Conservation (phyloP, 2,888 invertebrate genomes). For the Euphydryas editha region DNA sequence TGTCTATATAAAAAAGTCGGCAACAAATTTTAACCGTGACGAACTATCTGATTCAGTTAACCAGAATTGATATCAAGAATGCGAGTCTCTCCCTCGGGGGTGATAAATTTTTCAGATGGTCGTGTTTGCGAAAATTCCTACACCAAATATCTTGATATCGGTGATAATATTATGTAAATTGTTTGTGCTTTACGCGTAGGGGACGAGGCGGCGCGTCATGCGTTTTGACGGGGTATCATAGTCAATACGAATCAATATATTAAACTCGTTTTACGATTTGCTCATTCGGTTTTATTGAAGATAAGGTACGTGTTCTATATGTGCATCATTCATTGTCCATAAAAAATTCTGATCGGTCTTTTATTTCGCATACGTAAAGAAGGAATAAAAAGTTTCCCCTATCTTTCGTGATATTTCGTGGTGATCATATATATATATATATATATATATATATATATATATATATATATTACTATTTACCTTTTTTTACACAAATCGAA, state of each 20-base stretch:
- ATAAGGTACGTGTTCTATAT: constrained; percentile 52
- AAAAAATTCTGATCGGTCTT: constrained; percentile 71
- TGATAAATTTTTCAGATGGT: constrained; percentile 58
- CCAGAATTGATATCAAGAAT: constrained; percentile 29
- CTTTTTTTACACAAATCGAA: too few species aligned
- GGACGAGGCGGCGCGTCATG: constrained; percentile 35
- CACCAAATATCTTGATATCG: constrained; percentile 57
- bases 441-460: too few species aligned
- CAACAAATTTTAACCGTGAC: not conserved
- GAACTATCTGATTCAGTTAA: constrained; percentile 27
- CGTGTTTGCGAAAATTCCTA: constrained; percentile 49
- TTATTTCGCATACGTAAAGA: constrained; percentile 54
- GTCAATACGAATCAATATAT: constrained; percentile 80
- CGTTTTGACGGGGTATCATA: constrained; percentile 53
- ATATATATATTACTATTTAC: too few species aligned
- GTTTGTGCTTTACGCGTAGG: constrained; percentile 53
- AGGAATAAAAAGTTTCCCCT: constrained; percentile 5
- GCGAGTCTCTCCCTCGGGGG: constrained; percentile 50
- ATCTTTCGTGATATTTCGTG: constrained; percentile 22
- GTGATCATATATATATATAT: too few species aligned
- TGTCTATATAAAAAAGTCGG: not conserved
- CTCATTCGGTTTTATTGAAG: constrained; percentile 76
- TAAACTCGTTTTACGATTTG: constrained; percentile 78
- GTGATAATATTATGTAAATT: constrained; percentile 74
- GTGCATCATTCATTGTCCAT: constrained; percentile 74